phyloP scores from a whole-genome alignment of 2,888 invertebrate genomes.

The Cyclophora albipunctata region DNA sequence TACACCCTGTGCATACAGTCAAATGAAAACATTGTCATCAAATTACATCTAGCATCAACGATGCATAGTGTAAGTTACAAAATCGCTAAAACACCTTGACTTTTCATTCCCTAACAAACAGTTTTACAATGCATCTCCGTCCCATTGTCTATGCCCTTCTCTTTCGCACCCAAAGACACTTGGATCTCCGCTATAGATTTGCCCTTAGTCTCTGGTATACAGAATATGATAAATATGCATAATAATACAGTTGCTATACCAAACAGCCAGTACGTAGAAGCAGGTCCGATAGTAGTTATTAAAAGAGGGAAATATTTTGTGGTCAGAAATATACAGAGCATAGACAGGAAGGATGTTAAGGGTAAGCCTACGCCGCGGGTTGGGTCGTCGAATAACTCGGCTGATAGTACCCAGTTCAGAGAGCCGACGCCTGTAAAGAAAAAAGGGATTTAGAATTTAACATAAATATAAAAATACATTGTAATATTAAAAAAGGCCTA shows the following conservation, averaged over 20 bases:
- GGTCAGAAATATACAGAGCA: slow-evolving; percentile 23
- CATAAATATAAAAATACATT: too few species aligned
- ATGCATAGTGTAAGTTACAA: too few species aligned
- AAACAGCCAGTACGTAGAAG: slow-evolving; percentile 40
- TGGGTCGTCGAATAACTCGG: slow-evolving; percentile 45
- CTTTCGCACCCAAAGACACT: slow-evolving; percentile 23
- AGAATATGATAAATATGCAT: slow-evolving; percentile 27
- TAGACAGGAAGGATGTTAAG: slow-evolving; percentile 7
- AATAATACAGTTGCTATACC: slow-evolving; percentile 27
- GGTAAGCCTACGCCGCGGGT: slow-evolving; percentile 36
- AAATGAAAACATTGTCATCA: too few species aligned
- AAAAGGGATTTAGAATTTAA: slow-evolving; percentile 2
- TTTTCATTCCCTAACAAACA: too few species aligned
- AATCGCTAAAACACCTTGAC: too few species aligned
- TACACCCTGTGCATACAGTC: too few species aligned
- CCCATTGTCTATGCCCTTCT: not conserved
- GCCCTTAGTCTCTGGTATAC: slow-evolving; percentile 56
- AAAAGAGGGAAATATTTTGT: slow-evolving; percentile 37
- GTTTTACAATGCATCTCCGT: too few species aligned
- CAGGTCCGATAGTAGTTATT: slow-evolving; percentile 30
- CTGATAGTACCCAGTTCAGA: slow-evolving; percentile 35
- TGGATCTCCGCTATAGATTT: slow-evolving; percentile 53
- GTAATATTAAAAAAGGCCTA: too few species aligned
- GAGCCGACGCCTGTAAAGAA: slow-evolving; percentile 41
- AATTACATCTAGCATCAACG: too few species aligned